Percentiles rank a stretch among this genome's conserved stretches.
Conservation (phyloP, 2,888 invertebrate species). For the Nymphalis polychloros region DNA sequence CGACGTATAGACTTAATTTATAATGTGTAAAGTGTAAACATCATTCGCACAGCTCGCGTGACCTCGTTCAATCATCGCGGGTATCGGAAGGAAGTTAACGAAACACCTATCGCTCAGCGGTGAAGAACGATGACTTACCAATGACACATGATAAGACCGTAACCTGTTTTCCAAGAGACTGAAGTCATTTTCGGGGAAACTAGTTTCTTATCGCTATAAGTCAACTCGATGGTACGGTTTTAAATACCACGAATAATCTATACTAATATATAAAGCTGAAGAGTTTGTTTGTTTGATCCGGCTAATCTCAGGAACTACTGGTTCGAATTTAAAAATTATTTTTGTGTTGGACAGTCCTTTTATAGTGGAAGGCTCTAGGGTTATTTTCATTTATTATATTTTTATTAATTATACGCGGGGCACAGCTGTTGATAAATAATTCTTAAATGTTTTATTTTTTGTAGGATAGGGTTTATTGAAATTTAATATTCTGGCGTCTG, state of each 20-base stretch:
- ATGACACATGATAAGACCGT: constrained; percentile 34
- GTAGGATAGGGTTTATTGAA: too few species aligned
- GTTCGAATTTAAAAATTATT: too few species aligned
- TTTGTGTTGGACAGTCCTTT: too few species aligned
- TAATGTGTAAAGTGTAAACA: background rate
- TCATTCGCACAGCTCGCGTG: background rate
- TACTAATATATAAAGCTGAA: too few species aligned
- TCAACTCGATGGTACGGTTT: background rate
- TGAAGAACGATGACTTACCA: constrained; percentile 33
- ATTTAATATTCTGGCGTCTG: too few species aligned
- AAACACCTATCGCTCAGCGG: constrained; percentile 37
- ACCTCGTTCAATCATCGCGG: constrained; percentile 10
- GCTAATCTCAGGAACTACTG: too few species aligned
- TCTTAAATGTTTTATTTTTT: background rate
- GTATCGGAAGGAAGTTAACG: constrained; percentile 54
- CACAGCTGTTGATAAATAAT: background rate
- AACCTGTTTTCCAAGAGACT: constrained; percentile 38
- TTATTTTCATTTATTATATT: too few species aligned
- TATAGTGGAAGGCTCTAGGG: too few species aligned
- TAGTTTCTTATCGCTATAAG: constrained; percentile 27
- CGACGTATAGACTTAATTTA: background rate
- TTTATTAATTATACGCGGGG: too few species aligned
- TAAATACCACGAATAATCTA: constrained; percentile 7
- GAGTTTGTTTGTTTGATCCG: too few species aligned
- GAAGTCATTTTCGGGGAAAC: constrained; percentile 41